Evolutionary conservation across 35 echinoderm and acorn worm species (phyloP).

Genomic region (Apostichopus japonicus): DNA sequence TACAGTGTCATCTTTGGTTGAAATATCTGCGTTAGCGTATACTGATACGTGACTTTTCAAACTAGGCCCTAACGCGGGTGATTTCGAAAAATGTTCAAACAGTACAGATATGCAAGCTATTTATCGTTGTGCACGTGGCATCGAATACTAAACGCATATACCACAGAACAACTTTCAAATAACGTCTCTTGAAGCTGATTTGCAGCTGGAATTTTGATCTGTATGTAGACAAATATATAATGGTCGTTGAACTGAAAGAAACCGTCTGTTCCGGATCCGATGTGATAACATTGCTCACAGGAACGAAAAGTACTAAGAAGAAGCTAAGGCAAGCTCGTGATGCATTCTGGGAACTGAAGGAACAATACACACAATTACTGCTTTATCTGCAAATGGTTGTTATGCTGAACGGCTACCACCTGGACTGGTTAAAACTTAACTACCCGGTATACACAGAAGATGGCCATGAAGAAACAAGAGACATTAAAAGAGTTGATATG

Average conservation of each 20-base stretch:
- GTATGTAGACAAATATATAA: neutral
- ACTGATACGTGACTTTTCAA: too few species aligned
- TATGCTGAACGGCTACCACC: neutral
- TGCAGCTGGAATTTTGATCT: too few species aligned
- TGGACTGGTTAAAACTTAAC: slow-evolving; percentile 6
- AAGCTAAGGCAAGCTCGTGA: neutral
- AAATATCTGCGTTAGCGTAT: too few species aligned
- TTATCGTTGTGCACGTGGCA: too few species aligned
- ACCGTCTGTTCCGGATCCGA: neutral
- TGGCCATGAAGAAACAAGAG: neutral
- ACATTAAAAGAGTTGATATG: too few species aligned
- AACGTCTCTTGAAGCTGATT: too few species aligned
- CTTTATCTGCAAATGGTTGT: slow-evolving; percentile 20
- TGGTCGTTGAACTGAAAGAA: neutral
- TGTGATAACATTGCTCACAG: neutral
- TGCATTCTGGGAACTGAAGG: slow-evolving; percentile 20
- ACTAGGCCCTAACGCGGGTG: too few species aligned
- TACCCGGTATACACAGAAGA: neutral
- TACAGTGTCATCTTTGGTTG: too few species aligned
- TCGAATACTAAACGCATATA: too few species aligned
- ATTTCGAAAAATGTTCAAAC: too few species aligned
- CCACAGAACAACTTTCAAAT: too few species aligned
- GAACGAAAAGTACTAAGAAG: neutral
- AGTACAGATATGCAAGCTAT: too few species aligned
- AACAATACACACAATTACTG: slow-evolving; percentile 7